Evolutionary conservation across 2,888 invertebrate species (phyloP).

Genomic region (Pristionchus mayeri): DNA sequence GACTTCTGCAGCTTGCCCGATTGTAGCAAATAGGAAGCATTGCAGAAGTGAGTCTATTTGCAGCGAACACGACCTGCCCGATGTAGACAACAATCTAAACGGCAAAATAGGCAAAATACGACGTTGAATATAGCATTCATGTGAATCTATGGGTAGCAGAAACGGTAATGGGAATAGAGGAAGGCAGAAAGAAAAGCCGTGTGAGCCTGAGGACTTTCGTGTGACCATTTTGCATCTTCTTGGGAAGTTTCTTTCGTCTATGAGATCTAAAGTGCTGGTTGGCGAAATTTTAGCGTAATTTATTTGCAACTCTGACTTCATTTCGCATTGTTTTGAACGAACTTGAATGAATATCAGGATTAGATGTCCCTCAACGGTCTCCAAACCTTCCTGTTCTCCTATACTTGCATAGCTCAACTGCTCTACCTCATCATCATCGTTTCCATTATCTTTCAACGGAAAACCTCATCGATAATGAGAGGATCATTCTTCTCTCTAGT

Average conservation of each 20-base stretch:
- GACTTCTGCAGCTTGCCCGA: not conserved
- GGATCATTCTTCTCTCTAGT: slow-evolving; percentile 51
- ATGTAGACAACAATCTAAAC: slow-evolving; percentile 52
- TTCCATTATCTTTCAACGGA: not conserved
- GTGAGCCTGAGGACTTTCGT: too few species aligned
- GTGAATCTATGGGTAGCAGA: too few species aligned
- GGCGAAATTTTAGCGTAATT: too few species aligned
- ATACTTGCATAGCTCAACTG: slow-evolving; percentile 18
- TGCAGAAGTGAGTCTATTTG: slow-evolving; percentile 49
- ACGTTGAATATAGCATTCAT: too few species aligned
- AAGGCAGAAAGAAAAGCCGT: too few species aligned
- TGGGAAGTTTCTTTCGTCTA: too few species aligned
- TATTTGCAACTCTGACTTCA: too few species aligned
- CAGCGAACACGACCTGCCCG: slow-evolving; percentile 49
- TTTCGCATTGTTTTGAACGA: not conserved
- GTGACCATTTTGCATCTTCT: too few species aligned
- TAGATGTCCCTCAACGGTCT: slow-evolving; percentile 41
- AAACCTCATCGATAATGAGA: slow-evolving; percentile 25
- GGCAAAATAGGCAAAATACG: too few species aligned
- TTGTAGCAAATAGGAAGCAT: slow-evolving; percentile 49
- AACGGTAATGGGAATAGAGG: too few species aligned
- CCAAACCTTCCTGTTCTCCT: slow-evolving; percentile 34
- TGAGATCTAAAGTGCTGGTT: too few species aligned
- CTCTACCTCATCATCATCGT: slow-evolving; percentile 22
- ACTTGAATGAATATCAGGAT: too few species aligned